A percentile compares a stretch with the other conserved stretches of the same genome.
Conservation (phyloP, 2,113 vertebrate genomes). For the Lasiurus borealis region DNA sequence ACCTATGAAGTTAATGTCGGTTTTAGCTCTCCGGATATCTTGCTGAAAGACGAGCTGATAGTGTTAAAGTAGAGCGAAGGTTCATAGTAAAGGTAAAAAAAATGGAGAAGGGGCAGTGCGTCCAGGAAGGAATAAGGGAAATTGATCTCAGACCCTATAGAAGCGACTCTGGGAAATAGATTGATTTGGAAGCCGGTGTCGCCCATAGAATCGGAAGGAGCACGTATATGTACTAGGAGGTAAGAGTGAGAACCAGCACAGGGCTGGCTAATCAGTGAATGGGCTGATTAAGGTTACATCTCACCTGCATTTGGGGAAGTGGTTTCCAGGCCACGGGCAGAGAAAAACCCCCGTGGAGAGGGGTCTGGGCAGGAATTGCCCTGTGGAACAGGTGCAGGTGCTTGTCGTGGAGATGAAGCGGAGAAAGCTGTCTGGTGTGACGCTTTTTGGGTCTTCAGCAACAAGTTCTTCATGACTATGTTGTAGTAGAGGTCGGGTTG, state of each 20-base stretch:
- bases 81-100: neutral
- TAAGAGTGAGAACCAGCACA: neutral
- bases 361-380: neutral
- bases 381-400: neutral
- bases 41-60: neutral
- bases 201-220: neutral
- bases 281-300: neutral
- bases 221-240: neutral
- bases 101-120: neutral
- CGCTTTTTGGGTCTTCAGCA: slow-evolving; percentile 27
- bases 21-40: neutral
- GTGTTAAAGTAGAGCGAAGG: neutral
- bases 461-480: neutral
- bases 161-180: neutral
- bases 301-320: slow-evolving; percentile 17
- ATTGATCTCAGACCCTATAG: neutral
- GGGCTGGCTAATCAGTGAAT: too few species aligned
- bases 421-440: slow-evolving; percentile 12
- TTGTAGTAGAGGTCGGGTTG: neutral
- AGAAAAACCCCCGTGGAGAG: neutral
- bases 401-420: neutral
- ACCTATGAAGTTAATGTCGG: neutral
- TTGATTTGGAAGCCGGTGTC: slow-evolving; percentile 25
- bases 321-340: neutral
- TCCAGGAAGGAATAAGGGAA: neutral